Conservation (phyloP, 2,113 vertebrate genomes). For the Pseudopodoces humilis region DNA sequence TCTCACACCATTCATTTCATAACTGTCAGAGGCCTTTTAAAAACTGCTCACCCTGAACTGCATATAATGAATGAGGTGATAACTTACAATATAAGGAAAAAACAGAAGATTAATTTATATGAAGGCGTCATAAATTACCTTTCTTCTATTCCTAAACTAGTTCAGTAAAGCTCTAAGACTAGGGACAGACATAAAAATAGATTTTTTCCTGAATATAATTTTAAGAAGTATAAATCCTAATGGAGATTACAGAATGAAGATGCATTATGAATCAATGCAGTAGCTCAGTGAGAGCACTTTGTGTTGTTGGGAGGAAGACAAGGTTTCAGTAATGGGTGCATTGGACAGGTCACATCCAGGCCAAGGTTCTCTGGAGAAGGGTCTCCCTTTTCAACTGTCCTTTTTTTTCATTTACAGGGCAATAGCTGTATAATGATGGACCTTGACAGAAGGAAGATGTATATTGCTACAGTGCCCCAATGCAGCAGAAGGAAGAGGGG, state of each 20-base stretch:
- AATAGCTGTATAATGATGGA: background rate
- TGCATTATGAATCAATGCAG: background rate
- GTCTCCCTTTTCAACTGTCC: background rate
- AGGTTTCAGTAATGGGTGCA: background rate
- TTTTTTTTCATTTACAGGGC: background rate
- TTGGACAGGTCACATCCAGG: background rate
- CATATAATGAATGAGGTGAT: constrained; percentile 49
- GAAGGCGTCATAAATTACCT: constrained; percentile 46
- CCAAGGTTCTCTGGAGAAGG: background rate
- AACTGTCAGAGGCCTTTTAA: constrained; percentile 38
- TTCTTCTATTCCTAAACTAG: background rate
- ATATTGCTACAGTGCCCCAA: background rate
- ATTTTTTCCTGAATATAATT: constrained; percentile 48
- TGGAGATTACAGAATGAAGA: constrained; percentile 40
- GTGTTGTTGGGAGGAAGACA: background rate
- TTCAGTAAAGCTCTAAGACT: background rate
- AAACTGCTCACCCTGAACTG: constrained; percentile 35
- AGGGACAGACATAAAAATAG: constrained; percentile 42
- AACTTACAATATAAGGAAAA: constrained; percentile 41
- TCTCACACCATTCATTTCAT: constrained; percentile 43
- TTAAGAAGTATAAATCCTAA: constrained; percentile 23
- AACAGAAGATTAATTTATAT: constrained; percentile 61
- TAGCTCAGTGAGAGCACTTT: background rate
- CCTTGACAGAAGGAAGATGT: background rate
- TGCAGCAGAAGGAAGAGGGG: background rate